Base-by-base conservation (phyloP, 2,888 invertebrate species). In the Encarsia formosa region DNA sequence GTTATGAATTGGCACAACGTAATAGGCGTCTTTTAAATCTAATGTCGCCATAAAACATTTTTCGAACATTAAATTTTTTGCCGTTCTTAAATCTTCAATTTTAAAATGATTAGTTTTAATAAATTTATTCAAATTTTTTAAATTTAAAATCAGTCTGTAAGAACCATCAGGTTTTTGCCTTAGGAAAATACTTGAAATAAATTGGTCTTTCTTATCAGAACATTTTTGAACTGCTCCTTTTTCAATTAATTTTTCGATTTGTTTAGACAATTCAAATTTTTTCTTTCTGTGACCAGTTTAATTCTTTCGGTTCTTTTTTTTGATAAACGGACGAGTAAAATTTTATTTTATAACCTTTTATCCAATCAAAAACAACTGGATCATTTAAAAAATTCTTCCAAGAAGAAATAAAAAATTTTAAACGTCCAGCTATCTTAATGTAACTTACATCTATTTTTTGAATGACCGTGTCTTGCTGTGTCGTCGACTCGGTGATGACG, bases 41-140 rank as follows among this genome's bases (percentile, higher is more conserved):
- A 37, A 11, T 5, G 19, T 5, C 16, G 19, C 18, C 47, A 58
- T 40, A 15, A 41, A 61, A 9, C 39, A 32, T 5, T 31, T 26
- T 26, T 19, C 8, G 32, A 18, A 41, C 3, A 52, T 31, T 18
- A 57, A 16, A n/a, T 44, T 40, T 6, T 9, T 15, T 1, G 51
- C 56, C 4, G 57, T 50, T 13, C 49, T 31, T 6, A 54, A 34
- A 22, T 59, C 55, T 45, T 59, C 55, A 3, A 57, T 9, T 22
- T 57, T 57, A 18, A 59, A 59, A 20, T 57, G 59, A 20, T 32
- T 8, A 4, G 34, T 50, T 5, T 9, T 15, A 5, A 59, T 43
- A 24, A 51, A 53, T 34, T 46, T 45, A 45, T 57, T 57, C 1
- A 59, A 16, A 4, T 32, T n/a, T 26, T 56, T 54, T 1, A 59